A percentile compares a stretch with the other conserved stretches of the same genome.
Evolutionary conservation across 2,888 invertebrate species (phyloP).

Genomic region (Oconnorella tubifera): DNA sequence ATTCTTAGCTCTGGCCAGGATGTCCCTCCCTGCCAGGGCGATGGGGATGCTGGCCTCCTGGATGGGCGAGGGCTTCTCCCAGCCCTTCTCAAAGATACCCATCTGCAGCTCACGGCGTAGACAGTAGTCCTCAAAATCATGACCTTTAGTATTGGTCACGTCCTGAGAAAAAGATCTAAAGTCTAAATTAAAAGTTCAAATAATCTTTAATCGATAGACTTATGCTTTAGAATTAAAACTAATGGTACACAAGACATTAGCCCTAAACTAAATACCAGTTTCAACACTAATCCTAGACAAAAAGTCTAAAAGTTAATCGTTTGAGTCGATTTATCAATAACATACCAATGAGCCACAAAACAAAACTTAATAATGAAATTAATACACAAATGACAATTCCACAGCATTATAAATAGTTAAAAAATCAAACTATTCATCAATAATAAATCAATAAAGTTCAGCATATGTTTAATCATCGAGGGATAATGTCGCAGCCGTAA

Average conservation of each 20-base stretch:
- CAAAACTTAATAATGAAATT: too few relatives aligned
- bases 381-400: too few relatives aligned
- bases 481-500: too few relatives aligned
- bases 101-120: slow-evolving; percentile 93
- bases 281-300: not conserved
- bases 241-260: not conserved
- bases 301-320: too few relatives aligned
- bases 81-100: slow-evolving; percentile 99
- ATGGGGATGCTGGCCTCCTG: slow-evolving; percentile 93
- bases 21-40: slow-evolving; percentile 94
- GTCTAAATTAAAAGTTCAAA: not conserved
- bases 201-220: not conserved
- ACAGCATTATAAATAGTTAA: too few relatives aligned
- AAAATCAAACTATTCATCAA: too few relatives aligned
- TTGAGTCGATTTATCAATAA: too few relatives aligned
- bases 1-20: slow-evolving; percentile 97
- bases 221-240: not conserved
- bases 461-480: not conserved
- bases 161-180: slow-evolving; percentile 65
- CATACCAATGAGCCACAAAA: too few relatives aligned
- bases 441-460: too few relatives aligned
- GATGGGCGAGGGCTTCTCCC: slow-evolving; percentile 98
- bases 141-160: slow-evolving; percentile 97
- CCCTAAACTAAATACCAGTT: not conserved
- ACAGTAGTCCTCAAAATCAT: slow-evolving; percentile 99